Evolutionary conservation across 2,888 invertebrate species (phyloP), one percentile per base, ranked within the genome.

Genomic region (Bhutanitis thaidina): DNA sequence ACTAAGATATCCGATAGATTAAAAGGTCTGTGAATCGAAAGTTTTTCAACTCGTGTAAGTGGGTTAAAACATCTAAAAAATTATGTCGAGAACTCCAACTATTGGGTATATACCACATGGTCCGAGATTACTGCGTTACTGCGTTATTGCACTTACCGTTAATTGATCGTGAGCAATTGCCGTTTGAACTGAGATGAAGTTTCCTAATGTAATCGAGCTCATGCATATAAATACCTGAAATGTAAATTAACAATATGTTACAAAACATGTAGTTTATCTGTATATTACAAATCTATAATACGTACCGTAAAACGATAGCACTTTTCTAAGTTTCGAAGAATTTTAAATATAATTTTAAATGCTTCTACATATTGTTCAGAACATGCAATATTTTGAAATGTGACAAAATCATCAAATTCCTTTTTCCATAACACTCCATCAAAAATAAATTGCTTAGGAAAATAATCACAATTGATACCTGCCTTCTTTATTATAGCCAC

Each of bases 401-500:
- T 68, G 0, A 84, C 73, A 0, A 59, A 56, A 9, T 72, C 56
- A 46, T 82, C 67, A 43, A 61, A 75, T 40, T 67, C 55, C 20
- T 69, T 60, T 25, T 58, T 71, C 84, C 85, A 84, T 50, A 74
- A 62, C 3, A 79, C 13, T 3, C 54, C 56, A 57, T 75, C 62
- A 27, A 79, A 74, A 4, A 76, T 29, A 10, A 70, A 60, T 50
- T 72, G 65, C n/a, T 69, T 65, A 0, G 77, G 74, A 37, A 85
- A 60, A 43, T 76, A 73, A 1, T 71, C 59, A 3, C 65, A 49
- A 10, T 78, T 69, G 34, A 81, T 61, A 0, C 73, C 61, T 1
- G 71, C 69, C 1, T 61, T 50, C 58, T 79, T 82, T 49, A 80
- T 67, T 37, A 86, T 57, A 13, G 80, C 72, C 0, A 79, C 64